Conservation (phyloP, 2,888 invertebrate species). For the Camptogramma bilineatum region DNA sequence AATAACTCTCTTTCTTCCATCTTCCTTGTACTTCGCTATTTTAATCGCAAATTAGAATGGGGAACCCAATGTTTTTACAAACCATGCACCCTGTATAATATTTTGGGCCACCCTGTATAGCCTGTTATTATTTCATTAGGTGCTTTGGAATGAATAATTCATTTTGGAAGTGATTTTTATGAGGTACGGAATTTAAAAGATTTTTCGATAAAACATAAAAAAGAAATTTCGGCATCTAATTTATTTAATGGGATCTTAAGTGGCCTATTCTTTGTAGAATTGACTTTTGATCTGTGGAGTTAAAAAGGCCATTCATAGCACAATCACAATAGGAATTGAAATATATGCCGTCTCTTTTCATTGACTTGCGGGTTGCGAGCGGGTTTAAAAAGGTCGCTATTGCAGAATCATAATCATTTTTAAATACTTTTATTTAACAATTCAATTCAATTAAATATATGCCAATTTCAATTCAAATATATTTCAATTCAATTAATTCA, state of each 20-base stretch:
- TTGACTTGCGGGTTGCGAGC: too few species aligned
- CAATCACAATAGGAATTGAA: too few species aligned
- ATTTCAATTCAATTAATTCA: too few species aligned
- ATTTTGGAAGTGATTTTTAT: slow-evolving; percentile 1
- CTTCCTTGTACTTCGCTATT: slow-evolving; percentile 23
- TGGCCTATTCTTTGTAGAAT: too few species aligned
- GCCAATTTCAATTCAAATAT: too few species aligned
- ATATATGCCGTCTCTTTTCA: too few species aligned
- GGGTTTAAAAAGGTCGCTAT: too few species aligned
- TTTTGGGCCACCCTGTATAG: slow-evolving; percentile 9
- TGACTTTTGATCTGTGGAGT: too few species aligned
- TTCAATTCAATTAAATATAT: too few species aligned
- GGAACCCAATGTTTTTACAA: slow-evolving; percentile 16
- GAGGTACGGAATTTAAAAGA: neutral
- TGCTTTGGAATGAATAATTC: neutral
- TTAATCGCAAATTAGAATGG: slow-evolving; percentile 27
- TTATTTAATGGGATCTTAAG: neutral
- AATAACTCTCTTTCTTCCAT: slow-evolving; percentile 22
- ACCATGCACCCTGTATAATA: slow-evolving; percentile 16
- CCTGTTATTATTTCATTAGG: slow-evolving; percentile 20
- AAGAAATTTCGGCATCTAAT: neutral
- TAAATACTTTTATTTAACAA: too few species aligned
- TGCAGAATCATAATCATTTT: too few species aligned
- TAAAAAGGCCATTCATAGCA: too few species aligned
- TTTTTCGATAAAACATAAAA: neutral